Base-by-base conservation (phyloP, 2,888 invertebrate genomes). In the Sphaerophoria taeniata region DNA sequence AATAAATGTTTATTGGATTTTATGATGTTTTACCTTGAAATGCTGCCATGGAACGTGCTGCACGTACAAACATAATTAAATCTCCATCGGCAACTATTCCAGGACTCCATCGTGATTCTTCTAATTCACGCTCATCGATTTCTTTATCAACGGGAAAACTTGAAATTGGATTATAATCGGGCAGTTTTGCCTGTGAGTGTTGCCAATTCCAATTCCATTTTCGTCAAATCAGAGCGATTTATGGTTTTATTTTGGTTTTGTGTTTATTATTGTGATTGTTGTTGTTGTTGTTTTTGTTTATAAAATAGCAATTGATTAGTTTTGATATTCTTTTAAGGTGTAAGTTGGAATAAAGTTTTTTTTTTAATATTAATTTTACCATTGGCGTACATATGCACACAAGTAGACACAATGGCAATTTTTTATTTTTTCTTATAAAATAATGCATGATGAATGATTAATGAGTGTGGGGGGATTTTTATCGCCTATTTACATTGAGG, bases 21-120 rank as follows among this genome's bases (percentile, higher is more conserved):
- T 14, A 51, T 24, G 31, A 24, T 65, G 75, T 76, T 89, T 39
- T 87, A 90, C 90, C 91, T 92, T 98, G 98, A 93, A 99, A 99
- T 81, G 98, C 98, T 91, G 99, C 98, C 97, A 99, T 98, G 87
- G 98, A 98, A 90, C 98, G 95, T 88, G 98, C 98, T 89, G 98
- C 99, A 90, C 98, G 94, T 92, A 99, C 95, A 94, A 98, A 99
- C 98, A 99, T 98, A 91, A 98, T 95, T 92, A 99, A 95, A 93
- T 99, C 98, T 89, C 97, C 96, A 93, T 99, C 99, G 90, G 96
- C 94, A 88, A 97, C 95, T 93, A 98, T 96, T 89, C 97, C 97
- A 84, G 99, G 98, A 92, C 97, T 94, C 99, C 99, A 99, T 93
- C 97, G 94, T 92, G 98, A 93, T 92, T 98, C 98, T 93, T 99